These are phyloP conservation scores for Trichopoda pennipes DNA, from an alignment of 2,888 invertebrate genomes.

Conservation along the genomic window DNA sequence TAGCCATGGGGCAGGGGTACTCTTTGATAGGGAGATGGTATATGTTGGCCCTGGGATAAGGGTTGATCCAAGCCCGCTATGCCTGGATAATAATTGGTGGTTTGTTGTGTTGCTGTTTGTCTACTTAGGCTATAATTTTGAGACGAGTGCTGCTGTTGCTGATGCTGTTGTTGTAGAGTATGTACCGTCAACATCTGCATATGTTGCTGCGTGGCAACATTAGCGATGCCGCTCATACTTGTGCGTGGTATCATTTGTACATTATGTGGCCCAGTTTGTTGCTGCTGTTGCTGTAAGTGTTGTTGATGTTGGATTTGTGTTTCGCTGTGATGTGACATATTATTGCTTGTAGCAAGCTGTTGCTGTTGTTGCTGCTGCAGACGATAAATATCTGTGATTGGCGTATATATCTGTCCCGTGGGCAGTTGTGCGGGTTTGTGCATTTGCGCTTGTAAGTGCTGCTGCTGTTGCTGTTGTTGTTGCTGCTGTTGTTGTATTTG, in stretches of 20 bases:
- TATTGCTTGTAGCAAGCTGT: conserved; percentile 72
- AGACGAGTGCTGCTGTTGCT: conserved; percentile 68
- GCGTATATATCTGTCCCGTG: conserved; percentile 76
- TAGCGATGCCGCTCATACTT: conserved; percentile 79
- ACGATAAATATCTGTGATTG: conserved; percentile 77
- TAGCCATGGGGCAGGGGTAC: conserved; percentile 84
- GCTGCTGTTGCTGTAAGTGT: conserved; percentile 71
- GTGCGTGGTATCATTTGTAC: conserved; percentile 74
- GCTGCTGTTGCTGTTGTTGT: conserved; percentile 70
- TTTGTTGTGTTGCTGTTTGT: conserved; percentile 60
- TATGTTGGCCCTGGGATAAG: conserved; percentile 59
- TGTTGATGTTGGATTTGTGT: conserved; percentile 73
- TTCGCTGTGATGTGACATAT: conserved; percentile 68
- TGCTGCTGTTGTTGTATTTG: conserved; percentile 64
- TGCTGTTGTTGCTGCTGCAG: conserved; percentile 77
- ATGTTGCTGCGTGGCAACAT: conserved; percentile 77
- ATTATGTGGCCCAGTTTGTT: conserved; percentile 73
- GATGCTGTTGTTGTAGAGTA: conserved; percentile 75
- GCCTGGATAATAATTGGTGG: conserved; percentile 65
- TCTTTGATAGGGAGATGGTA: conserved; percentile 83
- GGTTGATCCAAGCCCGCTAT: conserved; percentile 69
- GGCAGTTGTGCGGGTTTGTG: conserved; percentile 69
- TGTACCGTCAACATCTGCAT: conserved; percentile 75
- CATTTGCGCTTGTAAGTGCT: conserved; percentile 62
- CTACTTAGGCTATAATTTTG: conserved; percentile 71